Evolutionary conservation across 2,113 vertebrate genomes (phyloP).

Genomic region (Pteruthius melanotis): DNA sequence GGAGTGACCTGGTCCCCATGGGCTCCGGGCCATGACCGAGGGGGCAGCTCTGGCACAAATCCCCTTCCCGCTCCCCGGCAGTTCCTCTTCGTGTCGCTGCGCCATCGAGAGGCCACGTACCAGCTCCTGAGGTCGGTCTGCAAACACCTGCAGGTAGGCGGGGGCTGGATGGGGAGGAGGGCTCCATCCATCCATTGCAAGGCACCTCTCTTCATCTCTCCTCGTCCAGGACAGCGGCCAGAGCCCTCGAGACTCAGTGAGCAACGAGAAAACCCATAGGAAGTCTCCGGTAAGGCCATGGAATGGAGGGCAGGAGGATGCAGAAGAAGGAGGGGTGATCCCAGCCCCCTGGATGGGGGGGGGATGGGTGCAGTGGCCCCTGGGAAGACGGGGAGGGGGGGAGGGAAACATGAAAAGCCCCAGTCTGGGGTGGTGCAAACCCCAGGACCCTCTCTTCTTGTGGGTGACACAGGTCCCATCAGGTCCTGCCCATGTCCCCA

Average conservation of each 20-base stretch:
- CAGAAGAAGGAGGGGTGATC: accelerated
- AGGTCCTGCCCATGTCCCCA: background rate
- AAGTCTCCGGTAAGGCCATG: slow-evolving; percentile 68
- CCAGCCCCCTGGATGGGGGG: background rate
- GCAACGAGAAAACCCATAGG: slow-evolving; percentile 46
- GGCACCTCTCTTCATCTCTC: background rate
- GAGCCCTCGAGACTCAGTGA: slow-evolving; percentile 65
- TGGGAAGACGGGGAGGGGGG: accelerated
- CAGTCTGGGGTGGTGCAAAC: accelerated
- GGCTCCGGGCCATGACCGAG: accelerated
- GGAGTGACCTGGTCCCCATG: background rate
- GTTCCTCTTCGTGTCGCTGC: slow-evolving; percentile 82
- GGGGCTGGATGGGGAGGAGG: background rate
- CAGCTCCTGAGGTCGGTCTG: slow-evolving; percentile 79
- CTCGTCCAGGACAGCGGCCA: slow-evolving; percentile 63
- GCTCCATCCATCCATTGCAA: background rate
- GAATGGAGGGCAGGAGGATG: background rate
- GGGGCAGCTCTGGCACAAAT: background rate
- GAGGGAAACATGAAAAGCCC: background rate
- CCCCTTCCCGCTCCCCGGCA: background rate
- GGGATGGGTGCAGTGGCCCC: too few species aligned
- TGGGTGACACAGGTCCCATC: background rate
- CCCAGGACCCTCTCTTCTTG: background rate
- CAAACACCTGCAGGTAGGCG: slow-evolving; percentile 72
- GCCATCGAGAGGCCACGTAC: slow-evolving; percentile 79